Percentiles rank a stretch among this genome's conserved stretches.
These are phyloP conservation scores for Crepidodera aurea DNA, from an alignment of 2,888 invertebrate species.

Conservation along the genomic window DNA sequence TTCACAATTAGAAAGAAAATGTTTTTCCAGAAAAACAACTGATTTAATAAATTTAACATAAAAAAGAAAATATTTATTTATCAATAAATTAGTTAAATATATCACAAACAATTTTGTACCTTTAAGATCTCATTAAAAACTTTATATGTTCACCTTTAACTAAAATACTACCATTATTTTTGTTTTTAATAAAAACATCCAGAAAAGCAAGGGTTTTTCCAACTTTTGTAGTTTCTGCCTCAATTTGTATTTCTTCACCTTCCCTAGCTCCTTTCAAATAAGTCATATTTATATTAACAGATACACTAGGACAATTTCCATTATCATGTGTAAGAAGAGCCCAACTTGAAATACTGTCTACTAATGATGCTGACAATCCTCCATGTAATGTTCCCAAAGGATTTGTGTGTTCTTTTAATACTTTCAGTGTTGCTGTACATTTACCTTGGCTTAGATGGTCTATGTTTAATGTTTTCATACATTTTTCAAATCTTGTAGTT, in stretches of 20 bases:
- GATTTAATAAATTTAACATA: too few species aligned
- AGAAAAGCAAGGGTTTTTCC: slow-evolving; percentile 86
- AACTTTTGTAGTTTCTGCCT: slow-evolving; percentile 77
- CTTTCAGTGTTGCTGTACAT: slow-evolving; percentile 78
- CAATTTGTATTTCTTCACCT: slow-evolving; percentile 82
- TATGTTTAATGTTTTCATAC: slow-evolving; percentile 25
- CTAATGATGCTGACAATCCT: slow-evolving; percentile 82
- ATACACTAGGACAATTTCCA: slow-evolving; percentile 72
- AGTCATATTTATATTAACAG: slow-evolving; percentile 82
- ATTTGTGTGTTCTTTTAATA: slow-evolving; percentile 79
- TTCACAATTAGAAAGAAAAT: too few species aligned
- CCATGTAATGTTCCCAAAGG: slow-evolving; percentile 80
- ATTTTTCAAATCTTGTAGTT: slow-evolving; percentile 21
- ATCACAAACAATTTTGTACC: too few species aligned
- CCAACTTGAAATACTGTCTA: slow-evolving; percentile 80
- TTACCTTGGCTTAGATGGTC: slow-evolving; percentile 69
- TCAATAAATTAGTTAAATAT: too few species aligned
- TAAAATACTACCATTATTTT: slow-evolving; percentile 74
- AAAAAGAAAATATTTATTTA: too few species aligned
- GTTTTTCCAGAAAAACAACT: too few species aligned
- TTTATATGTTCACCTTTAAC: slow-evolving; percentile 80
- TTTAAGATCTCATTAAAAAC: background rate
- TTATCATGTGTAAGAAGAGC: slow-evolving; percentile 73
- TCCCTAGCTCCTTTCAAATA: slow-evolving; percentile 78
- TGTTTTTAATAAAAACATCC: slow-evolving; percentile 80